A percentile compares a stretch with the other conserved stretches of the same genome.
Conservation (phyloP, 2,797 vertebrate species). For the Nyctibius grandis region DNA sequence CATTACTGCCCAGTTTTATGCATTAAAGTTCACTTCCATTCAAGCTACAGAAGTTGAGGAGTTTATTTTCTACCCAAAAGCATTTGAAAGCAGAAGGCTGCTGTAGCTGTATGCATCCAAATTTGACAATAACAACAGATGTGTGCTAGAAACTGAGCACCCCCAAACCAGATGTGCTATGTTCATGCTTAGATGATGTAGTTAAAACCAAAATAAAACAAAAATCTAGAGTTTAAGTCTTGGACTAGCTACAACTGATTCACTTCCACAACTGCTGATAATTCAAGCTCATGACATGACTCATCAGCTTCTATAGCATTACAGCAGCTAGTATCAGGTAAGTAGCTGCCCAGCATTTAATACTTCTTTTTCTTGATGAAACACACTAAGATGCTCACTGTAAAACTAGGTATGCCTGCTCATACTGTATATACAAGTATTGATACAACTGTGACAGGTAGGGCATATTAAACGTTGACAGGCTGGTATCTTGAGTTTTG, state of each 20-base stretch:
- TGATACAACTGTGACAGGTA: background rate
- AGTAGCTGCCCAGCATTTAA: background rate
- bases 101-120: background rate
- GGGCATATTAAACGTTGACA: background rate
- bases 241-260: background rate
- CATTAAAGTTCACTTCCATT: background rate
- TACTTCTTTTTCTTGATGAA: background rate
- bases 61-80: background rate
- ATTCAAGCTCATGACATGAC: background rate
- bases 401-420: background rate
- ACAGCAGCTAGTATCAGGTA: background rate
- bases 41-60: background rate
- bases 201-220: background rate
- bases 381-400: background rate
- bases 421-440: too few species aligned
- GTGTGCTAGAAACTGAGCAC: background rate
- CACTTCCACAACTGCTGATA: background rate
- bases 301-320: background rate
- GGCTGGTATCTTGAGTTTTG: background rate
- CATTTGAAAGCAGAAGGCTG: background rate
- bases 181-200: background rate
- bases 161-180: background rate
- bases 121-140: background rate
- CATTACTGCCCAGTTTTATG: background rate
- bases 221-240: background rate